Evolutionary conservation across 1,140 invertebrate species (phyloP).

Genomic region (Andrena cerasifolii): DNA sequence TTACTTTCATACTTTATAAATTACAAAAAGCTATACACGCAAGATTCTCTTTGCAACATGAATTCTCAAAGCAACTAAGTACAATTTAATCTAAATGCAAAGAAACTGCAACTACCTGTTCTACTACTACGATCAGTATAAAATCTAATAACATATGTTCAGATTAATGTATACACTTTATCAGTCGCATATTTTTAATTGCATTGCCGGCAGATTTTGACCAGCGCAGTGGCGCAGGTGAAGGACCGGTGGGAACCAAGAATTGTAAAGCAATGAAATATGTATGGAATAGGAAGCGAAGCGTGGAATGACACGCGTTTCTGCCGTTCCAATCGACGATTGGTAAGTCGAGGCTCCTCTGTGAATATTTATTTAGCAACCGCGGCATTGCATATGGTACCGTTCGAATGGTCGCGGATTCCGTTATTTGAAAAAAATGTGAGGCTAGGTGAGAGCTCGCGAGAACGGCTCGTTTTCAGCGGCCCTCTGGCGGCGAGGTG

Average conservation of each 20-base stretch:
- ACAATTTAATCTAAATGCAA: not conserved
- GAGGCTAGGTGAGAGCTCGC: not conserved
- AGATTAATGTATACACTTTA: not conserved
- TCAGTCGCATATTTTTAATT: not conserved
- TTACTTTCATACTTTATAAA: not conserved
- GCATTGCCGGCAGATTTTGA: constrained; percentile 35
- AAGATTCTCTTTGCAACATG: not conserved
- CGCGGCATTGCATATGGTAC: not conserved
- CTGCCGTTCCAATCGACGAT: no score
- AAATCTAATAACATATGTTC: not conserved
- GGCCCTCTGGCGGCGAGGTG: not conserved
- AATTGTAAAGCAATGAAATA: not conserved
- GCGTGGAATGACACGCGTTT: no score
- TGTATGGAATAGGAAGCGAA: no score
- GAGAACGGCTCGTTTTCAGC: not conserved
- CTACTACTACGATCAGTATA: no score
- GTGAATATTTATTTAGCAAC: not conserved
- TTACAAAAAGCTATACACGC: not conserved
- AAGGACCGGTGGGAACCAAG: constrained; percentile 44
- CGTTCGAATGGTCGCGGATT: not conserved
- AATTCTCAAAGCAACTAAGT: not conserved
- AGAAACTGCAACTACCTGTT: no score
- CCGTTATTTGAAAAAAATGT: not conserved
- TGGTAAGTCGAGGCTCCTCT: not conserved
- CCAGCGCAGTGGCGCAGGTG: constrained; percentile 42